Conservation (phyloP, 1,140 invertebrate species). For the Megalonaias nervosa region DNA sequence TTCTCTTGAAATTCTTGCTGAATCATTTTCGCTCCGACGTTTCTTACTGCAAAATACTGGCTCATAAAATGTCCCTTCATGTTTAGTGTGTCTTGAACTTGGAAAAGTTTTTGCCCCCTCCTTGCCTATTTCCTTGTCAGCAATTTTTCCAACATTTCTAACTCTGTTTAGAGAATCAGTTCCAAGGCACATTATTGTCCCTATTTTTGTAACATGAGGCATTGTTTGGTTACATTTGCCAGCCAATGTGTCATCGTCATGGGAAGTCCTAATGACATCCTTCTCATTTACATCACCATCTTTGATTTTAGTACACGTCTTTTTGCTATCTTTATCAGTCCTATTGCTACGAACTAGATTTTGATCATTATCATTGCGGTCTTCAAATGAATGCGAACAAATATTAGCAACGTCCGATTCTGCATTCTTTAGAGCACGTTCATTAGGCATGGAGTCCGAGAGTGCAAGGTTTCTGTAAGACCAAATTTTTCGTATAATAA, state of each 20-base stretch:
- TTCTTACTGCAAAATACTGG: not conserved
- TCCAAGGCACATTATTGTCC: too few relatives aligned
- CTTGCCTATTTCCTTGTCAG: not conserved
- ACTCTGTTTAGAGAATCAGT: too few relatives aligned
- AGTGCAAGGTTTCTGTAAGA: conserved; percentile 6
- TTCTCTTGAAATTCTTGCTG: not conserved
- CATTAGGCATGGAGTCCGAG: too few relatives aligned
- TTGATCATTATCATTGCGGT: not conserved
- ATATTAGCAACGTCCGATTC: not conserved
- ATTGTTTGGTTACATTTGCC: too few relatives aligned
- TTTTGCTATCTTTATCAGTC: not conserved
- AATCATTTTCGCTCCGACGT: not conserved
- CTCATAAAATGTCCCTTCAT: not conserved
- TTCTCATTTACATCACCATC: too few relatives aligned
- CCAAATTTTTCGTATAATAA: conserved; percentile 19
- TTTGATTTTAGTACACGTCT: not conserved
- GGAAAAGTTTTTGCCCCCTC: conserved; percentile 6
- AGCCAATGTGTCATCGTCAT: too few relatives aligned
- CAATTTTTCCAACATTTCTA: not conserved
- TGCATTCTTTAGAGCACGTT: conserved; percentile 13
- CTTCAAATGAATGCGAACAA: not conserved
- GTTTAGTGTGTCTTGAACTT: not conserved
- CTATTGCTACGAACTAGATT: not conserved
- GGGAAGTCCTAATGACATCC: too few relatives aligned
- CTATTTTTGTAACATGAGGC: too few relatives aligned